Evolutionary conservation across 2,797 vertebrate species (phyloP), one percentile per base, ranked within the genome.

Genomic region (Dipus sagitta): DNA sequence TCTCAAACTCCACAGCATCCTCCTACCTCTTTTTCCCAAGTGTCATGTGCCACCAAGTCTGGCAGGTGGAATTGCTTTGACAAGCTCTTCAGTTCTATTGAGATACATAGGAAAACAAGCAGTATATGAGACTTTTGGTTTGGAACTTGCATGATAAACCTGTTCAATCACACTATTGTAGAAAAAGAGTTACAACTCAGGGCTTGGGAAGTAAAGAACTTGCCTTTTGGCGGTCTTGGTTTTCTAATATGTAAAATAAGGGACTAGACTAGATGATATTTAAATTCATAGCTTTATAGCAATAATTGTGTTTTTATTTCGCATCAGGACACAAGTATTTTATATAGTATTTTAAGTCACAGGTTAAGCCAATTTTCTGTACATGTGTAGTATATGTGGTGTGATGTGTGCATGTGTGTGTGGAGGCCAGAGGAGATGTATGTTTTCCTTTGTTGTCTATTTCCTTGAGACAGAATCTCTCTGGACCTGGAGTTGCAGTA

Each of bases 311-410:
- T 23, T 82, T 80, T 70, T 80, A 23, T 30, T 74, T 10, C 77
- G 6, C 54, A 13, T 78, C 23, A 60, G 78, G 21, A 82, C 54
- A 54, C 23, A 95, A 42, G 54, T 81, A 11, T 58, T 74, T 65
- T 62, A 60, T 62, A 90, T 21, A 52, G 52, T 72, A 88, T 88
- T 90, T 47, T 64, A 92, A 92, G 34, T 78, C 71, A 90, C 1
- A 82, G 58, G 77, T 72, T 58, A 58, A 58, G 13, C 54, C 54
- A 17, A 58, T 58, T 58, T 58, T 58, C 54, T 58, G 54, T 58
- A 15, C 15, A 12, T 58, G 11, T 58, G 17, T 17, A 14, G 14
- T 58, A 58, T 58, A 17, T 58, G 54, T 58, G 17, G 13, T 58
- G 13, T 9, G 47, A 47, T 47, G 54, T 17, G 13, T 58, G 54